A percentile compares a stretch with the other conserved stretches of the same genome.
Conservation (phyloP, 2,888 invertebrate species). For the Dicyrtoma fusca region DNA sequence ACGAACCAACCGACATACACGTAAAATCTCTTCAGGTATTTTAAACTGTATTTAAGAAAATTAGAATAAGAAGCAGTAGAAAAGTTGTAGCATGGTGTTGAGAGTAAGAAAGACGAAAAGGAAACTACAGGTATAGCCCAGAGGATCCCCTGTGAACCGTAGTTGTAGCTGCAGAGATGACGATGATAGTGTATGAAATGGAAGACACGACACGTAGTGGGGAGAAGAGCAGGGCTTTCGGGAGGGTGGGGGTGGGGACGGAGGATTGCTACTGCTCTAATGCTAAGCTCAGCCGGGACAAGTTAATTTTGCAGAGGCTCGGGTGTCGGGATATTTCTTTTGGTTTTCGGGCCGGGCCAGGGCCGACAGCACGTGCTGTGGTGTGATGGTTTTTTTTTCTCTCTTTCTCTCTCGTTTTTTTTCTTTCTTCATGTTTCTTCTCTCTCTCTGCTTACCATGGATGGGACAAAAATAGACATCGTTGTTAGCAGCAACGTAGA, state of each 20-base stretch:
- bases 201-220: neutral
- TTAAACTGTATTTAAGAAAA: slow-evolving; percentile 11
- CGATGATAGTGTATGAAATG: too few species aligned
- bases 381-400: slow-evolving; percentile 34
- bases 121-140: too few species aligned
- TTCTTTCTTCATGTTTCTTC: slow-evolving; percentile 10
- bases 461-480: slow-evolving; percentile 49
- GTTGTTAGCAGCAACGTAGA: slow-evolving; percentile 30
- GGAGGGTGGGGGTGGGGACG: neutral
- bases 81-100: neutral
- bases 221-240: slow-evolving; percentile 3
- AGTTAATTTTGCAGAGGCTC: slow-evolving; percentile 42
- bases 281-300: slow-evolving; percentile 25
- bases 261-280: too few species aligned
- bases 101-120: too few species aligned
- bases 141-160: too few species aligned
- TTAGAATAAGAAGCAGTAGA: neutral
- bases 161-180: too few species aligned
- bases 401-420: slow-evolving; percentile 1
- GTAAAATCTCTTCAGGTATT: slow-evolving; percentile 16
- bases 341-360: slow-evolving; percentile 33
- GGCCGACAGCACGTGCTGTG: slow-evolving; percentile 42
- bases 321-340: slow-evolving; percentile 34
- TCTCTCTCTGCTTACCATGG: slow-evolving; percentile 36
- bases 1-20: neutral